Conservation (phyloP, 2,113 vertebrate species). For the Ptyas mucosa region DNA sequence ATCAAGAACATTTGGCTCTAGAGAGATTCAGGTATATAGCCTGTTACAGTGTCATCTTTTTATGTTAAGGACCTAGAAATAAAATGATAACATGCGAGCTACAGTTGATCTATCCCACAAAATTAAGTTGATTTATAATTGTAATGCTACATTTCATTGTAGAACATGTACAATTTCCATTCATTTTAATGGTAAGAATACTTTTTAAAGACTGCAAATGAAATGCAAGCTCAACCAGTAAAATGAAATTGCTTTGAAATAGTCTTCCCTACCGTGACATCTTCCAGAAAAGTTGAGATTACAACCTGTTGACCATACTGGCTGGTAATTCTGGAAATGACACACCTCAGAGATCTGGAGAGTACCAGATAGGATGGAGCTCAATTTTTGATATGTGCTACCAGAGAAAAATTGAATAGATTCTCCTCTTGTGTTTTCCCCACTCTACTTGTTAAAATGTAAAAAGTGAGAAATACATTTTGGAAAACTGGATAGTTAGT, state of each 20-base stretch:
- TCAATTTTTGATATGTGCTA: slow-evolving; percentile 10
- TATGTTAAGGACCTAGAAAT: background rate
- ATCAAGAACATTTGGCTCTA: background rate
- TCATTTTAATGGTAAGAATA: background rate
- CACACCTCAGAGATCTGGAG: background rate
- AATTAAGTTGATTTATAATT: slow-evolving; percentile 4
- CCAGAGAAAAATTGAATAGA: background rate
- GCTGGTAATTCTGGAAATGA: background rate
- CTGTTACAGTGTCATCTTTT: background rate
- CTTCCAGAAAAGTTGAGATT: background rate
- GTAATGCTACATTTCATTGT: background rate
- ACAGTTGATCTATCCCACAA: background rate
- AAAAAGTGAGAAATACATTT: background rate
- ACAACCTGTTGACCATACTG: background rate
- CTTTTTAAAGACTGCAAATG: background rate
- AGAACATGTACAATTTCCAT: background rate
- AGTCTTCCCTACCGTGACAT: background rate
- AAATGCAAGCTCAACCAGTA: background rate
- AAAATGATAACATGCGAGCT: slow-evolving; percentile 31
- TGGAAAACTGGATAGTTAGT: background rate
- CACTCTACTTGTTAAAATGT: background rate
- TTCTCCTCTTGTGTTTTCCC: slow-evolving; percentile 7
- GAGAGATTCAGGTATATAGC: background rate
- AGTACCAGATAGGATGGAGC: background rate
- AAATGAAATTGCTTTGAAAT: background rate